Evolutionary conservation across 64 coral and sea anemone species (phyloP).

Genomic region (Porites lutea): DNA sequence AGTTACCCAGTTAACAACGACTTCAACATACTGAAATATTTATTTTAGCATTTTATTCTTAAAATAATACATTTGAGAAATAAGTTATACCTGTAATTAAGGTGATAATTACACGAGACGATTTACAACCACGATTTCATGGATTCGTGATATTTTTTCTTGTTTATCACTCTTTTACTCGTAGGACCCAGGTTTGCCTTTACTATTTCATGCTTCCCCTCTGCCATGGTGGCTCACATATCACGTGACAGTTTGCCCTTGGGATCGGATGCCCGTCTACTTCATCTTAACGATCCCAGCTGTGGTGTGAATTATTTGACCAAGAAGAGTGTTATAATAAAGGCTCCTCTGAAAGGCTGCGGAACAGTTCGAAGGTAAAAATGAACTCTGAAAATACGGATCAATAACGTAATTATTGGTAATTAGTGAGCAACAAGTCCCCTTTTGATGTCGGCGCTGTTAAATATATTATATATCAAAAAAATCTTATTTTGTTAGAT

Average conservation of each 20-base stretch:
- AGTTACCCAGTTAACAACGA: no score
- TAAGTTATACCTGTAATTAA: no score
- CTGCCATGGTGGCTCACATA: slow-evolving; percentile 13
- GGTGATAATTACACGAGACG: no score
- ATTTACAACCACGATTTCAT: no score
- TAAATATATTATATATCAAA: no score
- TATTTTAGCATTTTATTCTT: no score
- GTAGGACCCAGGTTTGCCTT: not conserved
- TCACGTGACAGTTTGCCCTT: not conserved
- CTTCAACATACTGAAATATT: no score
- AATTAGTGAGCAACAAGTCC: not conserved
- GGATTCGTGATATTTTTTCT: no score
- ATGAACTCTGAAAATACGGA: not conserved
- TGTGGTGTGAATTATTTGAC: slow-evolving; percentile 44
- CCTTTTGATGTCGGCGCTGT: not conserved
- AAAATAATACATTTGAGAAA: no score
- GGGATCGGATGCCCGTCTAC: slow-evolving; percentile 4
- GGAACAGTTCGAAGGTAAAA: slow-evolving; percentile 47
- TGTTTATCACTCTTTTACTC: not conserved
- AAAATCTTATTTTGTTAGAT: no score
- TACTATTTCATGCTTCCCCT: not conserved
- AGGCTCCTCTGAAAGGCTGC: slow-evolving; percentile 69
- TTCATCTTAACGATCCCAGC: slow-evolving; percentile 64
- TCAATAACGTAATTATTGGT: not conserved
- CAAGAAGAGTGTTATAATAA: slow-evolving; percentile 16